Conservation (phyloP, 2,888 invertebrate species). For the Diaphora mendica region DNA sequence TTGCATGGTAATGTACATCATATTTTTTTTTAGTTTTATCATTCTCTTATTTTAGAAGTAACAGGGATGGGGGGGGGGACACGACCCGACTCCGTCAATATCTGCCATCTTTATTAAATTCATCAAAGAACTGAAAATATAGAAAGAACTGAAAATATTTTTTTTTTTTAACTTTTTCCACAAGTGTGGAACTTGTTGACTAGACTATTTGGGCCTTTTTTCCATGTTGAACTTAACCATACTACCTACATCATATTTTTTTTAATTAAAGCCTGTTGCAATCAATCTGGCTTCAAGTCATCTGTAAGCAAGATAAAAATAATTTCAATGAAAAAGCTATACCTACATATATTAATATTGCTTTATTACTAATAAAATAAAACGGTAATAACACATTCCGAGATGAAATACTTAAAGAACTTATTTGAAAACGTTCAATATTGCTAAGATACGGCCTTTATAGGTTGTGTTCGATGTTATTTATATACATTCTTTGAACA, state of each 20-base stretch:
- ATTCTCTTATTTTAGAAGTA: too few relatives aligned
- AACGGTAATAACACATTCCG: background rate
- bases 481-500: background rate
- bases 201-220: too few relatives aligned
- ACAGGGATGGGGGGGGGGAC: too few relatives aligned
- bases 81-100: too few relatives aligned
- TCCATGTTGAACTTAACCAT: background rate
- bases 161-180: too few relatives aligned
- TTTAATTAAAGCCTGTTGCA: too few relatives aligned
- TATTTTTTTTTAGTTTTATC: too few relatives aligned
- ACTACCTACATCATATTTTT: background rate
- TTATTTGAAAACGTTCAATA: conserved; percentile 9
- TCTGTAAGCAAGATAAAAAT: background rate
- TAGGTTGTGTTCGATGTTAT: background rate
- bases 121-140: too few relatives aligned
- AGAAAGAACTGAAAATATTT: too few relatives aligned
- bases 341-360: background rate
- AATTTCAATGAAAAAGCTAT: background rate
- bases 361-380: background rate
- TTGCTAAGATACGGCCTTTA: background rate
- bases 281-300: background rate
- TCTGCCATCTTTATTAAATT: too few relatives aligned
- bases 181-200: too few relatives aligned
- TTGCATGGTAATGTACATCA: too few relatives aligned
- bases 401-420: background rate